Conservation (phyloP, 2,888 invertebrate species). For the Philopedon plagiatum region DNA sequence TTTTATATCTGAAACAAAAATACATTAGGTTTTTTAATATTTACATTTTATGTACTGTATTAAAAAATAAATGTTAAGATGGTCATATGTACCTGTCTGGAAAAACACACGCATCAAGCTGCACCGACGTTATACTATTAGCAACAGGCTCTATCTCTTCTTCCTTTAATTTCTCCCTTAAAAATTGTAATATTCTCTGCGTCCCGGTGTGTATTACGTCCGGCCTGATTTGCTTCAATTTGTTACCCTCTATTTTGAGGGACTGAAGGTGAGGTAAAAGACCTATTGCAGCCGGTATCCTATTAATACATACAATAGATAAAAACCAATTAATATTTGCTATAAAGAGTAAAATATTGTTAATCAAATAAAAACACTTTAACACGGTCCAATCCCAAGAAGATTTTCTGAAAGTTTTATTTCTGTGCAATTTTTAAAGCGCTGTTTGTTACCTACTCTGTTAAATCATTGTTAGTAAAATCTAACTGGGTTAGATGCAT, state of each 20-base stretch:
- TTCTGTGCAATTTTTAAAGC: too few relatives aligned
- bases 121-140: conserved; percentile 41
- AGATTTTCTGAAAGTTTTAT: too few relatives aligned
- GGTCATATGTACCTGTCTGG: conserved; percentile 62
- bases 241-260: conserved; percentile 89
- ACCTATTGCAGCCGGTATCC: conserved; percentile 79
- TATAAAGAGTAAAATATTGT: too few relatives aligned
- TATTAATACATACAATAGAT: conserved; percentile 63
- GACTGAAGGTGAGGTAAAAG: conserved; percentile 84
- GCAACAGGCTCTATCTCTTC: conserved; percentile 54
- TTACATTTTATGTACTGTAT: too few relatives aligned
- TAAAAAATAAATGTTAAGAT: too few relatives aligned
- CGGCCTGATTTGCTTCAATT: conserved; percentile 83
- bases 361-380: too few relatives aligned
- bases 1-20: conserved; percentile 69
- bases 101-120: conserved; percentile 54
- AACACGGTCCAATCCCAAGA: too few relatives aligned
- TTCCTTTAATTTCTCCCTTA: conserved; percentile 74
- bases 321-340: too few relatives aligned
- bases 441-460: conserved; percentile 61
- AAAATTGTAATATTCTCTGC: conserved; percentile 82
- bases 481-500: conserved; percentile 86
- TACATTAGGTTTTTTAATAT: too few relatives aligned
- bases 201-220: conserved; percentile 92
- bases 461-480: conserved; percentile 82